Percentiles rank a stretch among this genome's conserved stretches.
Conservation (phyloP, 2,113 vertebrate species). For the Suncus etruscus region DNA sequence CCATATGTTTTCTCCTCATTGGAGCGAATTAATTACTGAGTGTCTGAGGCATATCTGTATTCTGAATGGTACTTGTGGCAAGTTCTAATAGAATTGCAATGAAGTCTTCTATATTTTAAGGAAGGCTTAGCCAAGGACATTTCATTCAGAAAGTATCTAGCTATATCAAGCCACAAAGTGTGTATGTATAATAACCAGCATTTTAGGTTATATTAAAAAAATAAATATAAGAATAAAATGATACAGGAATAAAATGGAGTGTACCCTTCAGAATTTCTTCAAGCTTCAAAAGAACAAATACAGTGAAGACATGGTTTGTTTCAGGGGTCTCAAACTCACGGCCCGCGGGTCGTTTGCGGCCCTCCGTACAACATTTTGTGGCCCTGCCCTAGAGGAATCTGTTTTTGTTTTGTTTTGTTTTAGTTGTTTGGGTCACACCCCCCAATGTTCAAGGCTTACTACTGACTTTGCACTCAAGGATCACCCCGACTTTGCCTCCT, state of each 20-base stretch:
- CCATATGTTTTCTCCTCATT: slow-evolving; percentile 22
- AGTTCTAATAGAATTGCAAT: slow-evolving; percentile 39
- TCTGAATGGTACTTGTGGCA: slow-evolving; percentile 23
- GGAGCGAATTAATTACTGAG: slow-evolving; percentile 43
- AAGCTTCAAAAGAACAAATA: not conserved
- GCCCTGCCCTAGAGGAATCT: too few relatives aligned
- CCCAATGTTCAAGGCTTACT: too few relatives aligned
- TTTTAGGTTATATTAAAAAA: not conserved
- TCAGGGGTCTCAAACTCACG: not conserved
- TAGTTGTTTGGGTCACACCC: too few relatives aligned
- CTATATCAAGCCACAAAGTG: not conserved
- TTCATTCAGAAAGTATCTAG: slow-evolving; percentile 26
- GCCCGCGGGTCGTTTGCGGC: too few relatives aligned
- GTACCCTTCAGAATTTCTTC: not conserved
- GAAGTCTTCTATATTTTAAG: slow-evolving; percentile 2
- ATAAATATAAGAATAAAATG: not conserved
- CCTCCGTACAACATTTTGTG: too few relatives aligned
- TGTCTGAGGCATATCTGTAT: slow-evolving; percentile 34
- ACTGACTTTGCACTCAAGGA: too few relatives aligned
- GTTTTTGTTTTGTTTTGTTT: too few relatives aligned
- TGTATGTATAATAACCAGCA: not conserved
- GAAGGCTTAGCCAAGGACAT: slow-evolving; percentile 30
- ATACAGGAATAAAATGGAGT: not conserved
- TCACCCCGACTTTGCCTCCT: too few relatives aligned
- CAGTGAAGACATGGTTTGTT: not conserved